A percentile compares a stretch with the other conserved stretches of the same genome.
Evolutionary conservation across 1,140 invertebrate species (phyloP).

Genomic region (Ericerus pela): DNA sequence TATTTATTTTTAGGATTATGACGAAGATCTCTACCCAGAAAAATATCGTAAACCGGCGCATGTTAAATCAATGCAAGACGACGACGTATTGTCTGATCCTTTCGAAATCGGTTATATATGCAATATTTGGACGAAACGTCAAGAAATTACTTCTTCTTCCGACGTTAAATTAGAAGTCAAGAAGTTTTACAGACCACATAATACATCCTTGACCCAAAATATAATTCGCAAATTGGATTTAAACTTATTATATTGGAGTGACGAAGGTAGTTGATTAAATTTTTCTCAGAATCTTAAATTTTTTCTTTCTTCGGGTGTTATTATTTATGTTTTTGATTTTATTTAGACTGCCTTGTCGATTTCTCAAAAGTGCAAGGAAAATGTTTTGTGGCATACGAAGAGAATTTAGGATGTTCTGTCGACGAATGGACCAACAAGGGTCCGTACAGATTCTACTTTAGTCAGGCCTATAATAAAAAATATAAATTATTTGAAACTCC

Average conservation of each 20-base stretch:
- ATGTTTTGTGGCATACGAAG: constrained; percentile 43
- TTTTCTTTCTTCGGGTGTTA: background rate
- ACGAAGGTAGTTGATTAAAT: constrained; percentile 29
- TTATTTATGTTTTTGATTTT: background rate
- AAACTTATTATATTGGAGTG: constrained; percentile 56
- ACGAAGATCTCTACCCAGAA: constrained; percentile 6
- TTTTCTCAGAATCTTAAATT: background rate
- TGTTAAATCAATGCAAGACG: too few relatives aligned
- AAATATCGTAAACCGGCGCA: background rate
- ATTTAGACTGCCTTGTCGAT: background rate
- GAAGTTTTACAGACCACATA: constrained; percentile 62
- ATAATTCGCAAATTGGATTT: constrained; percentile 45
- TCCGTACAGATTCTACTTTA: constrained; percentile 61
- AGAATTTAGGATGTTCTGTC: constrained; percentile 36
- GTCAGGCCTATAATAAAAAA: constrained; percentile 54
- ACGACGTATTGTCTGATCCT: background rate
- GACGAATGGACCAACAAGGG: constrained; percentile 48
- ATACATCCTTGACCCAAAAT: constrained; percentile 41
- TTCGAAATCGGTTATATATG: constrained; percentile 2
- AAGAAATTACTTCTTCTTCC: too few relatives aligned
- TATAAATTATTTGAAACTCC: constrained; percentile 48
- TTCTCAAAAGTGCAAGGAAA: constrained; percentile 32
- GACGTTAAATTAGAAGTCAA: too few relatives aligned
- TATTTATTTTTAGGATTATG: too few relatives aligned
- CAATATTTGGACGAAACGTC: too few relatives aligned